A percentile compares a stretch with the other conserved stretches of the same genome.
phyloP scores from a whole-genome alignment of 2,113 vertebrate genomes.

The Python bivittatus region DNA sequence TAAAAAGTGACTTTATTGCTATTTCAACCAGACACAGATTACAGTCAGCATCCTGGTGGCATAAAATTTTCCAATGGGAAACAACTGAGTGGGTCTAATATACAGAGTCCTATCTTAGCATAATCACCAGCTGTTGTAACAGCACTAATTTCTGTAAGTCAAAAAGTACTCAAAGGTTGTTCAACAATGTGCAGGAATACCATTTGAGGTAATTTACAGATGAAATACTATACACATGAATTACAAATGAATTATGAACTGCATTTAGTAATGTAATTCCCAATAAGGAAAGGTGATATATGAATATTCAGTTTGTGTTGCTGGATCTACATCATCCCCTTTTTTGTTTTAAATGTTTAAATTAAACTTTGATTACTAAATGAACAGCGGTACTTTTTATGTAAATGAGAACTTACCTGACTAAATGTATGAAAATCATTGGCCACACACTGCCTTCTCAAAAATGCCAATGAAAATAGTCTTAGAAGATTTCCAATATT shows the following conservation, averaged over 20 bases:
- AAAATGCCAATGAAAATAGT: background rate
- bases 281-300: background rate
- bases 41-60: background rate
- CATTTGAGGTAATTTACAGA: background rate
- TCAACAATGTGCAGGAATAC: background rate
- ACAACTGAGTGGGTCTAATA: background rate
- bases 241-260: background rate
- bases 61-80: background rate
- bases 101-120: background rate
- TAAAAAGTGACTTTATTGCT: background rate
- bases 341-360: background rate
- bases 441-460: background rate
- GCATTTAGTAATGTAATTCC: background rate
- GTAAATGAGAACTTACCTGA: background rate
- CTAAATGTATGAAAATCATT: background rate
- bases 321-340: background rate
- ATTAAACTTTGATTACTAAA: background rate
- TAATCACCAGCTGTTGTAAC: background rate
- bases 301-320: background rate
- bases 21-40: background rate
- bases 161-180: background rate
- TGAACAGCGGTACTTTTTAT: background rate
- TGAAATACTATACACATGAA: background rate
- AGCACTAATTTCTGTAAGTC: background rate
- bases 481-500: background rate